These are phyloP conservation scores for Thyatira batis DNA, from an alignment of 2,888 invertebrate species.

Conservation along the genomic window DNA sequence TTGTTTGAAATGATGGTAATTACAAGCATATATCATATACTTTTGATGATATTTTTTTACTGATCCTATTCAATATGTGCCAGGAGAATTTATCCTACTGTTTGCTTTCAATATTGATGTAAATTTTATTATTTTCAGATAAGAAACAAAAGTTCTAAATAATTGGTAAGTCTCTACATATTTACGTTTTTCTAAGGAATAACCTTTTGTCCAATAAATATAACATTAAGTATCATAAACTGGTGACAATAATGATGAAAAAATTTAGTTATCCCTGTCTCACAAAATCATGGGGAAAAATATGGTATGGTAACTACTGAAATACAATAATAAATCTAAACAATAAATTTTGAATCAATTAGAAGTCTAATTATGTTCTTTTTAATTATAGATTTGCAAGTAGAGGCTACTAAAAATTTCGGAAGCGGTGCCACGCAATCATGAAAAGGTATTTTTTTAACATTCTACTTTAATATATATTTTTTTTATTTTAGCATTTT, in stretches of 20 bases:
- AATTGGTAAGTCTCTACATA: background rate
- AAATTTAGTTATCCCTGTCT: constrained; percentile 68
- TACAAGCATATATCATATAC: constrained; percentile 60
- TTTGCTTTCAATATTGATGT: background rate
- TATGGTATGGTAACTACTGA: constrained; percentile 65
- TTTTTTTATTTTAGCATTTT: too few species aligned
- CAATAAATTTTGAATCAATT: background rate
- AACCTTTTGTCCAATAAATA: too few species aligned
- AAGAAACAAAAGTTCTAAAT: background rate
- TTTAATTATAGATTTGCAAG: too few species aligned
- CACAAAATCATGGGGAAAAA: constrained; percentile 58
- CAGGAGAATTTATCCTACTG: background rate
- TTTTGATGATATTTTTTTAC: constrained; percentile 33
- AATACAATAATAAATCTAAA: background rate
- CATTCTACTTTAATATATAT: too few species aligned
- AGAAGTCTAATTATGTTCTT: too few species aligned
- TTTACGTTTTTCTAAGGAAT: too few species aligned
- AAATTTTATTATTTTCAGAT: background rate
- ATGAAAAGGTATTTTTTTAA: too few species aligned
- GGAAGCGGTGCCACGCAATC: too few species aligned
- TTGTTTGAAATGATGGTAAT: constrained; percentile 28
- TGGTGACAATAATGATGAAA: constrained; percentile 42
- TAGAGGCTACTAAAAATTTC: too few species aligned
- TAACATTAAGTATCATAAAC: too few species aligned
- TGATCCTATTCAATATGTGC: background rate